Evolutionary conservation across 1,140 invertebrate species (phyloP), one percentile per base, ranked within the genome.

Genomic region (Acyrthosiphon pisum): DNA sequence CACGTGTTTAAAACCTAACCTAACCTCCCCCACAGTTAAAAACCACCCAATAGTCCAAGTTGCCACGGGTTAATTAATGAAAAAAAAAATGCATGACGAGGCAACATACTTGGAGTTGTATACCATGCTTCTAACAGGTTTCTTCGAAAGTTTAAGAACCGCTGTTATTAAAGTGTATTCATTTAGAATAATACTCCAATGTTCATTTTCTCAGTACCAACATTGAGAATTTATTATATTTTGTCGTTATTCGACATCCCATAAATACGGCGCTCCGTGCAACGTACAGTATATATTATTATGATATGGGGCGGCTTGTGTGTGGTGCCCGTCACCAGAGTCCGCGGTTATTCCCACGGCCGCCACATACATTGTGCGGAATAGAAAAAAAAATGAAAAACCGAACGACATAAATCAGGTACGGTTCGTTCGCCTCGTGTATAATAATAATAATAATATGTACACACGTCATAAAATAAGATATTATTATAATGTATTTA

Each of bases 391-490:
- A 44, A 8, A 68, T 11, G 9, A 44, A 26, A 46, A 48, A 91
- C 20, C 41, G 60, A 48, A 37, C 11, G 22, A 50, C 91, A 92
- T 92, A 92, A 92, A 92, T 92, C 91, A 92, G 76, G 44, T 92
- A 84, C 50, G 50, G 91, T 92, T 92, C 83, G 91, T 92, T 92
- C 53, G 50, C 91, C n/a, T 11, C 50, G 46, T 37, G 35, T n/a
- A 91, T 18, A 37, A 35, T 30, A 44, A 26, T 41, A 23, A 11
- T 37, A 37, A 41, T 84, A 11, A 84, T 44, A 23, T 23, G 37
- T 37, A 83, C 35, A 37, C 35, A 83, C 44, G 44, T 41, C 41
- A 81, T 81, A 81, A 9, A 22, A 37, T 37, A 35, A 81, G 1
- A n/a, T n/a, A n/a, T n/a, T 68, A n/a, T 60, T 68, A 68, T 68